Conservation (phyloP, 2,113 vertebrate species). For the Willisornis vidua region DNA sequence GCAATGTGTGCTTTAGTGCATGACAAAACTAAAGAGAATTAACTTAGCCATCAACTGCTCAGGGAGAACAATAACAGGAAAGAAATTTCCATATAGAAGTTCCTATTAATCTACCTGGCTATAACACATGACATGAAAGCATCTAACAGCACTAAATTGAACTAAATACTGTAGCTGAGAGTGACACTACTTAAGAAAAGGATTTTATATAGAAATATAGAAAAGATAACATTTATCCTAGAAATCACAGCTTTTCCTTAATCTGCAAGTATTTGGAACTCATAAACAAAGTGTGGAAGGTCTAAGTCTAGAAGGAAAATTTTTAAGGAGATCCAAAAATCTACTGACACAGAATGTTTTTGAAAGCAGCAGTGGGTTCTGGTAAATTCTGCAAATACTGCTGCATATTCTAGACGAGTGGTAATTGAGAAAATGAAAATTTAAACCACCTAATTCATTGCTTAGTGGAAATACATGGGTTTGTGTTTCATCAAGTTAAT, state of each 20-base stretch:
- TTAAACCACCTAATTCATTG: neutral
- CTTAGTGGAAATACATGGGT: neutral
- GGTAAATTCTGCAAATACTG: neutral
- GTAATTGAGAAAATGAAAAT: neutral
- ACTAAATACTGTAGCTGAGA: neutral
- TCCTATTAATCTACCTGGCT: conserved; percentile 85
- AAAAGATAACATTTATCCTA: neutral
- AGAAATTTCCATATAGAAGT: conserved; percentile 91
- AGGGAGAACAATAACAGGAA: conserved; percentile 92
- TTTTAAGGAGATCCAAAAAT: neutral
- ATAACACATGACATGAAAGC: conserved; percentile 74
- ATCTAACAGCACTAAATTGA: conserved; percentile 62
- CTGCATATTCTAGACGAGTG: neutral
- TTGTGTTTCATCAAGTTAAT: conserved; percentile 29
- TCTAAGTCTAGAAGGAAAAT: neutral
- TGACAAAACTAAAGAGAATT: conserved; percentile 99
- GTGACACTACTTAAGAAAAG: conserved; percentile 6
- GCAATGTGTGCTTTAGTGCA: conserved; percentile 93
- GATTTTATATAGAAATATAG: neutral
- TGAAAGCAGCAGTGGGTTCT: neutral
- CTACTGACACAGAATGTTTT: neutral
- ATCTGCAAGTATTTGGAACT: neutral
- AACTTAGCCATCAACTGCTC: conserved; percentile 97
- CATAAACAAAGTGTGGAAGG: neutral
- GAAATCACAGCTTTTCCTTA: neutral